Conservation (phyloP, 2,113 vertebrate species). For the Dasypus novemcinctus region DNA sequence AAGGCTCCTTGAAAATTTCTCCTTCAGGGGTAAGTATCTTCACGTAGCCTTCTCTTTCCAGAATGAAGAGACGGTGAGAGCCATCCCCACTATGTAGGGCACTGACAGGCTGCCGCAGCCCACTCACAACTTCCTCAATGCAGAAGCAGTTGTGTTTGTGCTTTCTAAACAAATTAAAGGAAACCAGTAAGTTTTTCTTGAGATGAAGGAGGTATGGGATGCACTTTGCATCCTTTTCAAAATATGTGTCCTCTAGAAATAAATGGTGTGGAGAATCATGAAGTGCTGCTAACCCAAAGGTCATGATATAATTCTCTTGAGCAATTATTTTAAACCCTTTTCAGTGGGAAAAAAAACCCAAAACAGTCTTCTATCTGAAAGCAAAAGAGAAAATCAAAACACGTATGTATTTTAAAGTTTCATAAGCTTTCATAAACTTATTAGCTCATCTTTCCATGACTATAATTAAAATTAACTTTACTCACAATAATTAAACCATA, state of each 20-base stretch:
- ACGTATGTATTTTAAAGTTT: constrained; percentile 1
- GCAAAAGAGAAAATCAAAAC: constrained; percentile 19
- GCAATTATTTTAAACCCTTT: neutral
- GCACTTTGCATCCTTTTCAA: neutral
- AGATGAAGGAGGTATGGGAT: neutral
- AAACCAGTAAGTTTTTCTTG: constrained; percentile 56
- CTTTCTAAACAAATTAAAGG: constrained; percentile 89
- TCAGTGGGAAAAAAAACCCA: neutral
- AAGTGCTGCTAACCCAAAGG: neutral
- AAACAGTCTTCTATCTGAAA: constrained; percentile 36
- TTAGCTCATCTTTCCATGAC: constrained; percentile 53
- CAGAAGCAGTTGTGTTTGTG: constrained; percentile 99
- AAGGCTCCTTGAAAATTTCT: constrained; percentile 95
- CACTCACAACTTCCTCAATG: constrained; percentile 93
- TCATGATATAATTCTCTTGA: neutral
- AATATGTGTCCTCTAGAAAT: neutral
- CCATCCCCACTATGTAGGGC: constrained; percentile 94
- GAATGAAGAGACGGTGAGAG: constrained; percentile 96
- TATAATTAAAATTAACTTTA: constrained; percentile 47
- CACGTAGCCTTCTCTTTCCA: constrained; percentile 98
- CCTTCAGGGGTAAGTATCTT: constrained; percentile 92
- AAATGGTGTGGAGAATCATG: neutral
- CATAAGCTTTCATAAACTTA: neutral
- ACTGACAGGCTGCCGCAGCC: constrained; percentile 92
- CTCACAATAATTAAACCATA: constrained; percentile 44